Percentiles rank a stretch among this genome's conserved stretches.
Evolutionary conservation across 2,888 invertebrate species (phyloP).

Genomic region (Lordiphosa fenestrarum): DNA sequence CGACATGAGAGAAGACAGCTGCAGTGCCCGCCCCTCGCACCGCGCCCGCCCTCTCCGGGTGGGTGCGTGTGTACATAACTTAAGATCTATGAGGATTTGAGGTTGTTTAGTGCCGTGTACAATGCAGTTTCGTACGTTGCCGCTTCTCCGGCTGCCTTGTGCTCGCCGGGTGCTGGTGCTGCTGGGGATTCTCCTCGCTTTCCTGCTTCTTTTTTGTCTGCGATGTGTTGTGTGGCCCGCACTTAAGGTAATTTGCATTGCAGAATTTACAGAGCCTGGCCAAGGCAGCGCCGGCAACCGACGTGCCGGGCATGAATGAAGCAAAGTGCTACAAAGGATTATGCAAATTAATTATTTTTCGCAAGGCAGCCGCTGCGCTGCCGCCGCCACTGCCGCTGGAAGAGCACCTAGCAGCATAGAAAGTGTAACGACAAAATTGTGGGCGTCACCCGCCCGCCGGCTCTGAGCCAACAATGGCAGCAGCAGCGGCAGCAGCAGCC

Average conservation of each 20-base stretch:
- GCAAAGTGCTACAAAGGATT: constrained; percentile 76
- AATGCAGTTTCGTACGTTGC: constrained; percentile 36
- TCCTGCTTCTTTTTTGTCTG: constrained; percentile 54
- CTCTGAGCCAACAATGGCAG: constrained; percentile 56
- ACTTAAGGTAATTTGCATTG: constrained; percentile 76
- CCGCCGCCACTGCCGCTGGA: constrained; percentile 15
- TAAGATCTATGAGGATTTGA: constrained; percentile 75
- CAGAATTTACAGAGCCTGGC: constrained; percentile 74
- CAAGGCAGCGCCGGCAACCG: constrained; percentile 55
- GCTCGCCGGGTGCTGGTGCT: constrained; percentile 6
- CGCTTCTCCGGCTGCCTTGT: constrained; percentile 22
- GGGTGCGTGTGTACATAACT: constrained; percentile 60
- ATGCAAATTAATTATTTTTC: constrained; percentile 75
- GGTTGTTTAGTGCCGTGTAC: constrained; percentile 75
- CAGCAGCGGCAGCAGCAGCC: constrained; percentile 36
- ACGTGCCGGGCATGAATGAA: constrained; percentile 76
- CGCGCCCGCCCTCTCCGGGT: constrained; percentile 3
- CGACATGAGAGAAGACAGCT: constrained; percentile 69
- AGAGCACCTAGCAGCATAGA: constrained; percentile 42
- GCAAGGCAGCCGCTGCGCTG: constrained; percentile 71
- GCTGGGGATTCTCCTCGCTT: constrained; percentile 8
- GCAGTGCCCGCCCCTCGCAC: constrained; percentile 32
- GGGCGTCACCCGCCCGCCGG: constrained; percentile 48
- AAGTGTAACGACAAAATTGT: constrained; percentile 75
- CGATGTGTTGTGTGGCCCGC: constrained; percentile 74